Base-by-base conservation (phyloP, 1,140 invertebrate species). In the Diabrotica virgifera region DNA sequence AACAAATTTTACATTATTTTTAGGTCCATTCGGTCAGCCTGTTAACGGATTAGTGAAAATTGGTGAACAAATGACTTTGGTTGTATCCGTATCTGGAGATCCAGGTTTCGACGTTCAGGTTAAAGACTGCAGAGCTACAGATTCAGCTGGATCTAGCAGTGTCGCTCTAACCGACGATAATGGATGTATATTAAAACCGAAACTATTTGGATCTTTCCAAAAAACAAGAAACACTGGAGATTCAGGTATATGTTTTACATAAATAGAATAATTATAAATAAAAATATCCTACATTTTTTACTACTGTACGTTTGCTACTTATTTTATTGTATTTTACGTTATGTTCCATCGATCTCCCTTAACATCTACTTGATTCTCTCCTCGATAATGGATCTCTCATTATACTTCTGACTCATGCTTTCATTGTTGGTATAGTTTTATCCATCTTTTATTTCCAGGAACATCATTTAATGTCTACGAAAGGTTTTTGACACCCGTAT, bases 31-130 rank as follows among this genome's bases (percentile, higher is more conserved):
- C 74, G 89, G 90, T 0, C 84, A 85, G 11, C 82, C 87, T 40
- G 90, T 90, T 0, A 87, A 87, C 66, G 91, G 91, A 6, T 79
- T 94, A 10, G 88, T 94, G 0, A 90, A 91, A 76, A 93, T 94
- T 64, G 91, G 92, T 55, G 90, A 93, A 76, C 84, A 84, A 0
- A 90, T 94, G 86, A 93, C 92, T 0, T 78, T 94, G 12, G 91
- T 93, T 12, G 87, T 94, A 4, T 87, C 89, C 1, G 89, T 94
- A 1, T 89, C 89, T 64, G 91, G 91, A 1, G 90, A 91, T 78
- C 83, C 90, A 55, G 89, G 85, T 5, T 93, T 93, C 74, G 90
- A 93, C 80, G 83, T 94, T 36, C 85, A 90, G 72, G 88, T 90
- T 0, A 85, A 89, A 72, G 88, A 92, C 69, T 94, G 92, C 72